Evolutionary conservation across 2,113 vertebrate genomes (phyloP), one percentile per base, ranked within the genome.

Genomic region (Chlorodrepanis virens): DNA sequence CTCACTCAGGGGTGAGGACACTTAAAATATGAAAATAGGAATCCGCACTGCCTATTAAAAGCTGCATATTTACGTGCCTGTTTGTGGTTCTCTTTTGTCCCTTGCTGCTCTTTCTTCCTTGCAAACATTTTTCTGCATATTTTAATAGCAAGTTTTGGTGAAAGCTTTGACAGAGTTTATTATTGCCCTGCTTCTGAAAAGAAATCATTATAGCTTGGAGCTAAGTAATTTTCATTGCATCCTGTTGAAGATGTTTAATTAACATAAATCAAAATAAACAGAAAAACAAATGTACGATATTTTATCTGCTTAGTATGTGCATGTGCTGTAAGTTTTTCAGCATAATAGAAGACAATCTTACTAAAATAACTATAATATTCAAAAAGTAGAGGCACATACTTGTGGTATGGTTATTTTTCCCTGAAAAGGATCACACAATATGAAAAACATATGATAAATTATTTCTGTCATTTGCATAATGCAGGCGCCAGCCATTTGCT

Each of bases 261-360:
- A 96, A 69, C 15, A n/a, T 78, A 56, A 95, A 93, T 77, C 42
- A 94, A 92, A 95, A 88, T 70, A 90, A 92, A 74, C 71, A 83
- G 13, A 61, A 77, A 78, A 91, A 25, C 20, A 90, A 84, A 31
- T 45, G 42, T 65, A 31, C 29, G 18, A 31, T 82, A 22, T 23
- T 93, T 92, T 79, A 65, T 81, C 52, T 90, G 56, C 40, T 61
- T 59, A 72, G 69, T 65, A 12, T 42, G 7, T 82, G 31, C 27
- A 40, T 54, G 7, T 57, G 10, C 25, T 86, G 11, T 29, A 93
- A 52, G 20, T 44, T 80, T 87, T 83, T 42, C 40, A 25, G 29
- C 4, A 61, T 49, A 83, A 13, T 14, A 59, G 17, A 76, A 78
- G 25, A 64, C 5, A 83, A 28, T 53, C 39, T 64, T 60, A 67